These are phyloP conservation scores for Pagrus major DNA, from an alignment of 2,113 vertebrate species.

Conservation along the genomic window DNA sequence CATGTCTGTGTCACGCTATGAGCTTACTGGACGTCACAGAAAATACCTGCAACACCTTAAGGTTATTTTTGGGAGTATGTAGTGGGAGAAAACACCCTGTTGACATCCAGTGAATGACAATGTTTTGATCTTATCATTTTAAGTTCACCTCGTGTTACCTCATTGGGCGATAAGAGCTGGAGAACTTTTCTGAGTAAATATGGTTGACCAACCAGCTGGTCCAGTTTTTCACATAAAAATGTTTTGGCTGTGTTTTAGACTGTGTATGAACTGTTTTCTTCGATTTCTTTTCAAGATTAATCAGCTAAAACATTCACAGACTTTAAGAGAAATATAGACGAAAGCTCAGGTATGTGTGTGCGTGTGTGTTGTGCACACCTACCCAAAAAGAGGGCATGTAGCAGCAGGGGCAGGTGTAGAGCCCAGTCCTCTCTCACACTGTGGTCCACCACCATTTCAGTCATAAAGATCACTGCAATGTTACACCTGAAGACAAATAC, in stretches of 20 bases:
- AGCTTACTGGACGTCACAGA: conserved; percentile 33
- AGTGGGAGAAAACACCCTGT: not conserved
- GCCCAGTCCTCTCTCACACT: conserved; percentile 99
- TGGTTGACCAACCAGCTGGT: not conserved
- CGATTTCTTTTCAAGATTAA: not conserved
- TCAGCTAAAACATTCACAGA: not conserved
- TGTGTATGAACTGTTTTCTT: not conserved
- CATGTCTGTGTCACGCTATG: conserved; percentile 21
- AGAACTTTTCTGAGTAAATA: not conserved
- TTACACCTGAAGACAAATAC: conserved; percentile 88
- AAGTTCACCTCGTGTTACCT: not conserved
- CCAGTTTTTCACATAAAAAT: conserved; percentile 6
- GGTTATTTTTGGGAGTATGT: conserved; percentile 20
- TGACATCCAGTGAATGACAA: not conserved
- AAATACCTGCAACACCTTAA: conserved; percentile 20
- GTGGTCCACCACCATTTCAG: conserved; percentile 99
- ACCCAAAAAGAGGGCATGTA: conserved; percentile 98
- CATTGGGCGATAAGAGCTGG: not conserved
- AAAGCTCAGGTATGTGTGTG: not conserved
- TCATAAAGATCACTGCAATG: conserved; percentile 98
- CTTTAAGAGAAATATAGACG: not conserved
- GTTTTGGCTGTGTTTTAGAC: too few relatives aligned
- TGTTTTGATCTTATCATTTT: conserved; percentile 14
- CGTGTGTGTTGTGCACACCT: conserved; percentile 57
- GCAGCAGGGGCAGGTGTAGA: conserved; percentile 92